Base-by-base conservation (phyloP, 2,797 vertebrate species). In the Discoglossus pictus region DNA sequence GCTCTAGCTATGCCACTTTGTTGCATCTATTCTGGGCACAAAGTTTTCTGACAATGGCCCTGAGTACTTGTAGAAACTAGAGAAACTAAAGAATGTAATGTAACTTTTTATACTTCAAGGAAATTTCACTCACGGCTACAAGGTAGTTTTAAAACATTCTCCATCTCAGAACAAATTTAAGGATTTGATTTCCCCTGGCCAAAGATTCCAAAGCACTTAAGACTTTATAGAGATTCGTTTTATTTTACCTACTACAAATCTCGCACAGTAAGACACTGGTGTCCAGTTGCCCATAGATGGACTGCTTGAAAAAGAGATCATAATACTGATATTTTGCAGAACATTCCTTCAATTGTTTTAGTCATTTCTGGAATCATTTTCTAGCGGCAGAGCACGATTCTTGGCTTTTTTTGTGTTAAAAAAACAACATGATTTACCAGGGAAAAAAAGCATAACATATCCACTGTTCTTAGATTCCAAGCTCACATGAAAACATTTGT, bases 311-410 rank as follows among this genome's bases (percentile, higher is more conserved):
- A 12, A 10, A 18, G 7, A 31, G 38, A 42, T 34, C 52, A 48
- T 13, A 13, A 42, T 31, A 31, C 40, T 58, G 20, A 23, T 6
- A 27, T 56, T 12, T 58, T 10, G 44, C 7, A 20, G 35, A 51
- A 59, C 64, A 59, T 67, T 58, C 35, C n/a, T 21, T 59, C 24
- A n/a, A 31, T 56, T 65, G 42, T 16, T 48, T 35, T 17, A 56
- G 42, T 56, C 27, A 51, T 67, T 39, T 35, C 54, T 59, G 54
- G 54, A 51, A 67, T 47, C 23, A 12, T 51, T 47, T 24, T 51
- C 17, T 34, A 50, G 42, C 42, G 13, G 35, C 54, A 42, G 16
- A 50, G 13, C 46, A 67, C n/a, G 17, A 40, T 24, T 51, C 46
- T 59, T 67, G 23, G 21, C 54, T 7, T 13, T 8, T 35, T 6